Evolutionary conservation across 2,113 vertebrate species (phyloP).

Genomic region (Notarius quadriscutis): DNA sequence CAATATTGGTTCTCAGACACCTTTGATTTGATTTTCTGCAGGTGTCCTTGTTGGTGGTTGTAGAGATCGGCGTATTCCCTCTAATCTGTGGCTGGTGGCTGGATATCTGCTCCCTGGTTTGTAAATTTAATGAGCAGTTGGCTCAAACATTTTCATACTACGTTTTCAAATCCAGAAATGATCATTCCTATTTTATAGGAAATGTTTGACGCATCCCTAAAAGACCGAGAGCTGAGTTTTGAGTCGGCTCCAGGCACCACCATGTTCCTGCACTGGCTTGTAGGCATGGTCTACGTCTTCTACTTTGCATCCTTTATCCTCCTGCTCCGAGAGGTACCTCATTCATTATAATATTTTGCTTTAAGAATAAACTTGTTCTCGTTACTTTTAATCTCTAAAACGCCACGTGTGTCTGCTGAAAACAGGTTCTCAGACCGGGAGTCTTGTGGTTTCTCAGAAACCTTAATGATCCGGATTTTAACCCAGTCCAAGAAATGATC

Average conservation of each 20-base stretch:
- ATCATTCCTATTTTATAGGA: conserved; percentile 72
- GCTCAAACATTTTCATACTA: too few species aligned
- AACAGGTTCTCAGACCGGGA: conserved; percentile 90
- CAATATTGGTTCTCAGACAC: background rate
- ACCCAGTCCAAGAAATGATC: conserved; percentile 98
- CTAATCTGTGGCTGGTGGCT: conserved; percentile 99
- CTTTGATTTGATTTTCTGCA: conserved; percentile 55
- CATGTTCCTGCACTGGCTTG: conserved; percentile 97
- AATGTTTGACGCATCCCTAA: conserved; percentile 96
- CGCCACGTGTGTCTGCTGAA: background rate
- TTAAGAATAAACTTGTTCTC: background rate
- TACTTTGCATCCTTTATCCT: conserved; percentile 98
- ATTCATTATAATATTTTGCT: background rate
- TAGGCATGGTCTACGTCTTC: conserved; percentile 98
- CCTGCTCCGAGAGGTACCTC: conserved; percentile 87
- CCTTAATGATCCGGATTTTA: conserved; percentile 96
- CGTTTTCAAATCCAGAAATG: background rate
- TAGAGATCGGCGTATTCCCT: conserved; percentile 95
- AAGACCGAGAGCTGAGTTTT: conserved; percentile 91
- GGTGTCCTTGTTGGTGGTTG: conserved; percentile 94
- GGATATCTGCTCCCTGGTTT: conserved; percentile 95
- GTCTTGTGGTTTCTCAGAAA: conserved; percentile 98
- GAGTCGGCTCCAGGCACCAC: conserved; percentile 93
- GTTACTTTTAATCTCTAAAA: background rate
- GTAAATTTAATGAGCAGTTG: conserved; percentile 46